Conservation (phyloP, 2,888 invertebrate genomes). For the Oscheius sp. region DNA sequence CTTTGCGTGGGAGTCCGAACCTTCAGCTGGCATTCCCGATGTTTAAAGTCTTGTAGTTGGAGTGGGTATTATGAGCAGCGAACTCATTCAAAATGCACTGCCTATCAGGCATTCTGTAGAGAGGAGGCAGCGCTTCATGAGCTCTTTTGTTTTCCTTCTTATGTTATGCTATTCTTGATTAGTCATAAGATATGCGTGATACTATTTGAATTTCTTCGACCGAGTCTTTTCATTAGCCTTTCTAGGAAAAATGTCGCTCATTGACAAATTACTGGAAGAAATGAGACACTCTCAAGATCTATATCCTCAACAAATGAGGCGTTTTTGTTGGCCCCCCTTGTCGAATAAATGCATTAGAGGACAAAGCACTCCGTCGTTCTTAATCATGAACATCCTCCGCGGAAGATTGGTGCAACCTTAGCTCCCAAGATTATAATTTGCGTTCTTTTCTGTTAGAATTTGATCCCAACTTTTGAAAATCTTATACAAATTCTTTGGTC, state of each 20-base stretch:
- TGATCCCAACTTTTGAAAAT: constrained; percentile 1
- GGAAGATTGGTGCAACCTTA: not conserved
- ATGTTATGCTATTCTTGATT: not conserved
- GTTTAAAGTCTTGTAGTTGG: constrained; percentile 17
- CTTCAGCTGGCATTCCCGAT: constrained; percentile 10
- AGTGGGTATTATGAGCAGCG: constrained; percentile 26
- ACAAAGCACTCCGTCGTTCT: constrained; percentile 2
- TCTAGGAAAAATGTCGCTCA: too few species aligned
- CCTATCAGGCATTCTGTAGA: constrained; percentile 28
- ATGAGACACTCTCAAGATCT: too few species aligned
- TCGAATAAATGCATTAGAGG: constrained; percentile 6
- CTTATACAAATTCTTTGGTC: constrained; percentile 3
- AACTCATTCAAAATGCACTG: constrained; percentile 23
- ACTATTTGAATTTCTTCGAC: too few species aligned
- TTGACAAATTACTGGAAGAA: too few species aligned
- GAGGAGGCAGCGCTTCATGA: not conserved
- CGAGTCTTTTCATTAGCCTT: too few species aligned
- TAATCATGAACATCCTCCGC: not conserved
- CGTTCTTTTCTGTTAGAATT: not conserved
- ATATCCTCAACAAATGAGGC: not conserved
- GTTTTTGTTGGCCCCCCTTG: not conserved
- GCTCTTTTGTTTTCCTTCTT: not conserved
- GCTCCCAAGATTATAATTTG: not conserved
- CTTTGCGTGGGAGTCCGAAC: constrained; percentile 23
- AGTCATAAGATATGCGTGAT: too few species aligned